Conservation (phyloP, 2,797 vertebrate genomes). For the Micromesistius poutassou region DNA sequence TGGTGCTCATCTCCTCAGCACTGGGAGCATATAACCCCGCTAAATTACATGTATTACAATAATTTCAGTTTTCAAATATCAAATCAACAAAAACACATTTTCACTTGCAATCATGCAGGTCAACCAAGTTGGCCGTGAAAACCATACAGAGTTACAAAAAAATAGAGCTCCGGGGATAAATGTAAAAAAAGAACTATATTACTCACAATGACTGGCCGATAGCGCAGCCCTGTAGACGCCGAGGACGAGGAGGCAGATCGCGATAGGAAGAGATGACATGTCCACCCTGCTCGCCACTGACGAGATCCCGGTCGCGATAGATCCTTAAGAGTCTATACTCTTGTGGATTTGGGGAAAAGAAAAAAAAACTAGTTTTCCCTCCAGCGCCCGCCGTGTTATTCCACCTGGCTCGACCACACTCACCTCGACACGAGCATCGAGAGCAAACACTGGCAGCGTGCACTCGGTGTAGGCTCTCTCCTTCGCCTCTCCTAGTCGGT, state of each 20-base stretch:
- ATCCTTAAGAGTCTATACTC: conserved; percentile 37
- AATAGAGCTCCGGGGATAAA: background rate
- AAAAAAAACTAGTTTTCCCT: background rate
- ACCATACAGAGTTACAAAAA: background rate
- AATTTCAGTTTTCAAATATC: background rate
- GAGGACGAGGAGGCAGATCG: conserved; percentile 43
- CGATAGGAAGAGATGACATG: conserved; percentile 42
- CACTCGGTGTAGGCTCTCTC: conserved; percentile 14
- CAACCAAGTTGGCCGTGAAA: background rate
- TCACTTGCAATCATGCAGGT: background rate
- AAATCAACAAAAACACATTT: background rate
- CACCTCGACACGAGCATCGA: conserved; percentile 30
- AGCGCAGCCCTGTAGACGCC: conserved; percentile 46
- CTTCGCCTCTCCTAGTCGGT: background rate
- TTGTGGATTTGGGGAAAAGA: conserved; percentile 15
- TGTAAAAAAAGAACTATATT: conserved; percentile 9
- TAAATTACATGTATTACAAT: no score
- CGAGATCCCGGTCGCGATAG: conserved; percentile 33
- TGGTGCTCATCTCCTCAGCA: no score
- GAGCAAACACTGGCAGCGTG: conserved; percentile 36
- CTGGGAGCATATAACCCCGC: no score
- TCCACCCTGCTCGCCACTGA: conserved; percentile 46
- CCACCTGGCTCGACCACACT: conserved; percentile 29
- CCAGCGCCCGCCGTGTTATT: conserved; percentile 22
- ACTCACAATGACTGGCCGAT: conserved; percentile 56